phyloP scores from a whole-genome alignment of 2,888 invertebrate genomes.

The Agriotes lineatus region DNA sequence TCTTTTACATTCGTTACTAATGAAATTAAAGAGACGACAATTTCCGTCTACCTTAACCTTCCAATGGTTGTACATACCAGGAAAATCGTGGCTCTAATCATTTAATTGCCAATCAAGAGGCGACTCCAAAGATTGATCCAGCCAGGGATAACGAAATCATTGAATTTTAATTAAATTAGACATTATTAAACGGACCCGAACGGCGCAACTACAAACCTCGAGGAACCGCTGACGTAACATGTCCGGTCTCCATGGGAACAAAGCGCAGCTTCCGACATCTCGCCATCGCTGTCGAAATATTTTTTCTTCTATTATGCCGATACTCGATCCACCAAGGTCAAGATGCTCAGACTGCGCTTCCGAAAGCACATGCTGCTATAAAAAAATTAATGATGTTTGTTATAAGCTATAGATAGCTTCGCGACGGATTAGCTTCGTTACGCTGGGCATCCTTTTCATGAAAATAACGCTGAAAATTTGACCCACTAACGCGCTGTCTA shows the following conservation, averaged over 20 bases:
- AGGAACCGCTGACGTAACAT: constrained; percentile 44
- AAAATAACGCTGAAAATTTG: constrained; percentile 6
- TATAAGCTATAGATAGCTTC: constrained; percentile 23
- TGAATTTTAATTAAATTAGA: constrained; percentile 25
- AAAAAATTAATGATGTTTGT: constrained; percentile 31
- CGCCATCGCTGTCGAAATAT: constrained; percentile 34
- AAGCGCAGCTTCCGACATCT: constrained; percentile 44
- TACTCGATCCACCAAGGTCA: constrained; percentile 32
- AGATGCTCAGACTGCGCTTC: constrained; percentile 26
- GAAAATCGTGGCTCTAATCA: no score
- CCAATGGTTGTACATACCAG: no score
- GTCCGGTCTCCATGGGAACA: constrained; percentile 49
- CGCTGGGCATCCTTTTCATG: no score
- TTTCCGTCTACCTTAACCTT: no score
- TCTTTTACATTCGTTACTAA: no score
- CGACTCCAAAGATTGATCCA: neutral
- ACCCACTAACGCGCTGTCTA: constrained; percentile 5
- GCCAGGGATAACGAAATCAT: constrained; percentile 1
- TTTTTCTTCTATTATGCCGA: constrained; percentile 38
- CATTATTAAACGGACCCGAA: constrained; percentile 16
- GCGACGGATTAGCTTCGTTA: no score
- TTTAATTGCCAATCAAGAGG: no score
- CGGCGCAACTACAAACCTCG: constrained; percentile 35
- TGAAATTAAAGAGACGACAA: no score
- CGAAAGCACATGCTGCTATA: constrained; percentile 16